Evolutionary conservation across 2,113 vertebrate species (phyloP).

Genomic region (Paradoxurus hermaphroditus): DNA sequence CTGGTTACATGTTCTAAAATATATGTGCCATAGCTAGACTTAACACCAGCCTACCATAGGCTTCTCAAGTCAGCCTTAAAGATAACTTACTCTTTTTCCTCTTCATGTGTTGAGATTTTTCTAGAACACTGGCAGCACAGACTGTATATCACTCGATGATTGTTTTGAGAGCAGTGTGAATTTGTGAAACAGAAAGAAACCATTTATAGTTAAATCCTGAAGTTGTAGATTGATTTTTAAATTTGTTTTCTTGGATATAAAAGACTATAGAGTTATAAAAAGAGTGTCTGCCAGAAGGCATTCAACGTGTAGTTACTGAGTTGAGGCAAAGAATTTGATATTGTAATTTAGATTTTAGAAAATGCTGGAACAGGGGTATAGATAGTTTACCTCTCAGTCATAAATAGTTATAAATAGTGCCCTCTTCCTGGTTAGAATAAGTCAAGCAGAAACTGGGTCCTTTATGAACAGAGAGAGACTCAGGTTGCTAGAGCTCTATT

Average conservation of each 20-base stretch:
- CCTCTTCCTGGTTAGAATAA: constrained; percentile 43
- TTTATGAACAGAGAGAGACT: not conserved
- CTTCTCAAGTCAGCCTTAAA: constrained; percentile 1
- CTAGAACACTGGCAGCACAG: not conserved
- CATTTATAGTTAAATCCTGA: constrained; percentile 47
- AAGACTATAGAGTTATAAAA: constrained; percentile 55
- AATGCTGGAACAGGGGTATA: not conserved
- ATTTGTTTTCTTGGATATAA: constrained; percentile 59
- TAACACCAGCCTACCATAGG: not conserved
- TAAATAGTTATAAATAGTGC: not conserved
- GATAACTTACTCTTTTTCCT: not conserved
- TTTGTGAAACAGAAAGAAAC: constrained; percentile 43
- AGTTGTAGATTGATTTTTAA: constrained; percentile 36
- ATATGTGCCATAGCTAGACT: constrained; percentile 24
- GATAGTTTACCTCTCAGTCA: constrained; percentile 52
- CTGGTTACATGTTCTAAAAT: constrained; percentile 38
- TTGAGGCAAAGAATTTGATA: constrained; percentile 1
- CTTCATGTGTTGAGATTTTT: constrained; percentile 43
- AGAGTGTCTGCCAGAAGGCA: not conserved
- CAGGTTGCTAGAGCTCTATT: not conserved
- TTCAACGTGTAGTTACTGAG: not conserved
- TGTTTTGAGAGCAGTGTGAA: constrained; percentile 56
- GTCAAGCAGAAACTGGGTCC: constrained; percentile 30
- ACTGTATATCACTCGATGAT: not conserved
- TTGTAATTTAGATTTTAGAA: constrained; percentile 54